Conservation (phyloP, 2,113 vertebrate genomes). For the Peromyscus maniculatus region DNA sequence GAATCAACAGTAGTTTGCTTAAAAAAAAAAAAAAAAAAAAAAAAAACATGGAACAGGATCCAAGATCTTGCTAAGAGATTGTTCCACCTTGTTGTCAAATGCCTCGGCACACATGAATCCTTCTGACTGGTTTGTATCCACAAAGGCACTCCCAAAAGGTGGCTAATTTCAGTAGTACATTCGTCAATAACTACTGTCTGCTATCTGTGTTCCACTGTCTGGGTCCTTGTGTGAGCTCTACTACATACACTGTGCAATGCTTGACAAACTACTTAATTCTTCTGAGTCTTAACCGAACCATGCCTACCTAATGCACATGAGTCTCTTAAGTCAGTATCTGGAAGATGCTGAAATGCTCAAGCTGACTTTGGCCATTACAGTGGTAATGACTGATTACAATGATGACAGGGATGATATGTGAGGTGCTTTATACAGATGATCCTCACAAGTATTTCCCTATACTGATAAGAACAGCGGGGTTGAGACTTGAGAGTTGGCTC, state of each 20-base stretch:
- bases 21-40: neutral
- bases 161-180: neutral
- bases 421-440: neutral
- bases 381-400: neutral
- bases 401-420: neutral
- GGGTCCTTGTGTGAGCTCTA: neutral
- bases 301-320: neutral
- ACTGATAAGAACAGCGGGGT: neutral
- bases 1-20: neutral
- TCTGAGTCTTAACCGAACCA: neutral
- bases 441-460: neutral
- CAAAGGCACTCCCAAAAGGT: neutral
- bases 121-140: neutral
- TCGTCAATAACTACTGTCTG: neutral
- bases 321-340: neutral
- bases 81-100: constrained; percentile 13
- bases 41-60: neutral
- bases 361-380: neutral
- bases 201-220: too few relatives aligned
- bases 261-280: neutral
- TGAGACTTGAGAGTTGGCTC: neutral
- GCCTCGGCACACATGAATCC: neutral
- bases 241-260: neutral
- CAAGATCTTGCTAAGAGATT: neutral
- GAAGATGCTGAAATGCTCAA: neutral